Evolutionary conservation across 2,888 invertebrate genomes (phyloP).

Genomic region (Leucozona laternaria): DNA sequence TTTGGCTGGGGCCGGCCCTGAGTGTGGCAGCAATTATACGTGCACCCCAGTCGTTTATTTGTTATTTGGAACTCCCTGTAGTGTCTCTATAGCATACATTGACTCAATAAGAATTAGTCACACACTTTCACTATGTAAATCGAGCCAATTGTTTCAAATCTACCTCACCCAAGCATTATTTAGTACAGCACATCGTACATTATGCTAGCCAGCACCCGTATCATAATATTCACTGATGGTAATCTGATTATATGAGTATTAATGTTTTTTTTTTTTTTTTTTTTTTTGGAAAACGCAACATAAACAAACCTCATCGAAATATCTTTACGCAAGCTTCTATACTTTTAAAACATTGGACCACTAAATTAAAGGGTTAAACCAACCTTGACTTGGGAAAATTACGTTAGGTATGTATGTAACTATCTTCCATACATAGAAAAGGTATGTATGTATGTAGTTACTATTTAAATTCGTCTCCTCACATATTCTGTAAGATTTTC

Average conservation of each 20-base stretch:
- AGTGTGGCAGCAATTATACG: too few relatives aligned
- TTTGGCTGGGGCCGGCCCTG: too few relatives aligned
- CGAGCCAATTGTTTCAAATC: not conserved
- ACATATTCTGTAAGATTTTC: not conserved
- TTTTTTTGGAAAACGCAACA: not conserved
- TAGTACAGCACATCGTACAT: not conserved
- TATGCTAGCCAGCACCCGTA: not conserved
- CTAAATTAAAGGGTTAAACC: not conserved
- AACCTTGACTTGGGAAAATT: not conserved
- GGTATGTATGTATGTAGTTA: too few relatives aligned
- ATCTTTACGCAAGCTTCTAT: not conserved
- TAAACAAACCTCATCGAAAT: not conserved
- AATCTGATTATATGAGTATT: not conserved
- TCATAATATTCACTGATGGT: not conserved
- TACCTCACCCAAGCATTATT: not conserved
- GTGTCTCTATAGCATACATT: not conserved
- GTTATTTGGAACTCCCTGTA: not conserved
- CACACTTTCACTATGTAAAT: not conserved
- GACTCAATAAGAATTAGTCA: not conserved
- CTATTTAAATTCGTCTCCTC: not conserved
- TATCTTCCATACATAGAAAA: too few relatives aligned
- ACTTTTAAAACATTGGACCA: not conserved
- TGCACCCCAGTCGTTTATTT: too few relatives aligned
- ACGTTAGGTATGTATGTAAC: not conserved
- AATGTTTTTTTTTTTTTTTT: not conserved